These are phyloP conservation scores for Apotomis capreana DNA, from an alignment of 2,888 invertebrate genomes.

Conservation along the genomic window DNA sequence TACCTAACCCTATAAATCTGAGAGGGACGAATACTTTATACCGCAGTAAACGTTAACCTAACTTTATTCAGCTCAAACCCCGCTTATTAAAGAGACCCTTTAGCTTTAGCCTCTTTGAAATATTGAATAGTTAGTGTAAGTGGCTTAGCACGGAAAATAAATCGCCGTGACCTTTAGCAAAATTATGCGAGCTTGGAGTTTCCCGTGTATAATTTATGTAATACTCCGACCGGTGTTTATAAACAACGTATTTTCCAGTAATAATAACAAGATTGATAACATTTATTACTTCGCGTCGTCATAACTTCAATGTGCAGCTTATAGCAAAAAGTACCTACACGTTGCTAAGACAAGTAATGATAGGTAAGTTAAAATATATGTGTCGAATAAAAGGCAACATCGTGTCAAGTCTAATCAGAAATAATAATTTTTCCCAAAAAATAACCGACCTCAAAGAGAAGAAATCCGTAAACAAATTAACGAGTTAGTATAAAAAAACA, in stretches of 20 bases:
- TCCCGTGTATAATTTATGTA: constrained; percentile 19
- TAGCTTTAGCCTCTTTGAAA: constrained; percentile 22
- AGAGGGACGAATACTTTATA: not conserved
- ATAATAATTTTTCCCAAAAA: no score
- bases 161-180: constrained; percentile 25
- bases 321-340: no score
- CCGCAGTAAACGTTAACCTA: not conserved
- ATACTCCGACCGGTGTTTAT: constrained; percentile 6
- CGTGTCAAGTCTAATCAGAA: no score
- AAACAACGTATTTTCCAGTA: constrained; percentile 30
- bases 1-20: not conserved
- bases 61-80: not conserved
- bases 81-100: constrained; percentile 15
- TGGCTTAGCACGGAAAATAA: constrained; percentile 20
- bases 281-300: not conserved
- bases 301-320: no score
- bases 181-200: constrained; percentile 20
- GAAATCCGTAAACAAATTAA: no score
- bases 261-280: constrained; percentile 5
- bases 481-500: no score
- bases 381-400: no score
- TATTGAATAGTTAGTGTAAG: constrained; percentile 20
- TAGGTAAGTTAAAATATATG: no score
- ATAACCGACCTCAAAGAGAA: no score
- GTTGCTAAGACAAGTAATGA: no score